These are phyloP conservation scores for Synergus itoensis DNA, from an alignment of 2,888 invertebrate species.

Conservation along the genomic window DNA sequence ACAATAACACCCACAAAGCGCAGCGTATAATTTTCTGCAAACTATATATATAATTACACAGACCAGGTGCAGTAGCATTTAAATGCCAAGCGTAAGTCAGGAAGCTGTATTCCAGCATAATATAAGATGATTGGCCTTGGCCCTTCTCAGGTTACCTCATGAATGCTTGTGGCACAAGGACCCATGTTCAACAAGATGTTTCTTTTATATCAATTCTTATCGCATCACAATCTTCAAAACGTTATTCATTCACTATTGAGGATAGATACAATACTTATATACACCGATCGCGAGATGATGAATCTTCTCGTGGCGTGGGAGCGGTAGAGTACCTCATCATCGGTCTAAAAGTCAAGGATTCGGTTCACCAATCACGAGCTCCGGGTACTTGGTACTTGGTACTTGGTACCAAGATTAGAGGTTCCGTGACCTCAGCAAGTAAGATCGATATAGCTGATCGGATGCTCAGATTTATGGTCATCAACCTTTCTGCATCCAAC, in stretches of 20 bases:
- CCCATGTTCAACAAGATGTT: constrained; percentile 34
- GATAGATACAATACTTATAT: neutral
- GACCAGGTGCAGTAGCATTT: constrained; percentile 26
- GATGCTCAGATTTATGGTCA: constrained; percentile 3
- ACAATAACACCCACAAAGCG: neutral
- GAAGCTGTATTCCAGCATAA: constrained; percentile 28
- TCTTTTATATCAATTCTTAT: constrained; percentile 38
- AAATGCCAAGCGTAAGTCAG: constrained; percentile 39
- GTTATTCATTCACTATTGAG: constrained; percentile 20
- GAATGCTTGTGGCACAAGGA: constrained; percentile 29
- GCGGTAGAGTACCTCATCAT: constrained; percentile 57
- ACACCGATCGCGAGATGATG: constrained; percentile 28
- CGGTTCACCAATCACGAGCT: constrained; percentile 47
- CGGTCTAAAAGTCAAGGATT: constrained; percentile 72
- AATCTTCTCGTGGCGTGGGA: constrained; percentile 59
- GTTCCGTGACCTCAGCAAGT: constrained; percentile 11
- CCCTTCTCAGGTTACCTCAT: constrained; percentile 7
- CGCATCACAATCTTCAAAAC: constrained; percentile 37
- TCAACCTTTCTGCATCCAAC: constrained; percentile 7
- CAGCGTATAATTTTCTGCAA: neutral
- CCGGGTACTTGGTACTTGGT: neutral
- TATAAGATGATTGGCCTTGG: constrained; percentile 27
- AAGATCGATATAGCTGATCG: constrained; percentile 5
- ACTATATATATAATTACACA: constrained; percentile 11
- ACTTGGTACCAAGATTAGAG: constrained; percentile 10